Percentiles rank a stretch among this genome's conserved stretches.
These are phyloP conservation scores for Drosophila seguyi DNA, from an alignment of 1,140 invertebrate genomes.

Conservation along the genomic window DNA sequence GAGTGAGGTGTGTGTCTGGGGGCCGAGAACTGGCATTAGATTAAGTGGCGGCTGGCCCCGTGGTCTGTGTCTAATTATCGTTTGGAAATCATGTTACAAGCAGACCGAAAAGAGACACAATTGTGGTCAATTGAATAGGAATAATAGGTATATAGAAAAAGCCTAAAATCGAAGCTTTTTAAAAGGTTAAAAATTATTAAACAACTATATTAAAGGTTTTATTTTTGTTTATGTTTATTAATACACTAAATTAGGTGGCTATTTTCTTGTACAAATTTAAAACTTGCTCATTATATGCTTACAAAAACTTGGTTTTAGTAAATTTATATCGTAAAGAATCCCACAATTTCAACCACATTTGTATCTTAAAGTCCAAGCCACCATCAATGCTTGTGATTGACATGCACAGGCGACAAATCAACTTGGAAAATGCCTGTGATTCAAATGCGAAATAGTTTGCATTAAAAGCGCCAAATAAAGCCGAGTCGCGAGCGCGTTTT, in stretches of 20 bases:
- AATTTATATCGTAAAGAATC: neutral
- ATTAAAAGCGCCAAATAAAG: slow-evolving; percentile 78
- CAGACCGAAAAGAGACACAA: slow-evolving; percentile 26
- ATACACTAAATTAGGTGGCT: accelerated
- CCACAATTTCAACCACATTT: neutral
- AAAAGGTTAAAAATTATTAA: neutral
- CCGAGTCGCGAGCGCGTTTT: slow-evolving; percentile 24
- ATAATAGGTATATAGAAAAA: no score
- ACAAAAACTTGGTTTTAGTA: neutral
- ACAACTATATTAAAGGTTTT: neutral
- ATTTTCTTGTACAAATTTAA: neutral
- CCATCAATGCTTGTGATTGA: slow-evolving; percentile 64
- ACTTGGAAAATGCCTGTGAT: slow-evolving; percentile 66
- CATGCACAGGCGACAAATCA: slow-evolving; percentile 82
- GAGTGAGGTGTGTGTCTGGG: slow-evolving; percentile 40
- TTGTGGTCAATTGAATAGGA: neutral
- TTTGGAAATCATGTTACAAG: slow-evolving; percentile 78
- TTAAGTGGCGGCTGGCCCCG: slow-evolving; percentile 70
- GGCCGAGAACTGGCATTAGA: slow-evolving; percentile 77
- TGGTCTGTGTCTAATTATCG: slow-evolving; percentile 67
- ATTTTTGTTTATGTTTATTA: no score
- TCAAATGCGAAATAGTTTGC: slow-evolving; percentile 79
- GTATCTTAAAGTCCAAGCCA: slow-evolving; percentile 3
- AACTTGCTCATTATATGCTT: accelerated
- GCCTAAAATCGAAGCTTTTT: accelerated